Base-by-base conservation (phyloP, 2,797 vertebrate genomes). In the Acipenser oxyrinchus region DNA sequence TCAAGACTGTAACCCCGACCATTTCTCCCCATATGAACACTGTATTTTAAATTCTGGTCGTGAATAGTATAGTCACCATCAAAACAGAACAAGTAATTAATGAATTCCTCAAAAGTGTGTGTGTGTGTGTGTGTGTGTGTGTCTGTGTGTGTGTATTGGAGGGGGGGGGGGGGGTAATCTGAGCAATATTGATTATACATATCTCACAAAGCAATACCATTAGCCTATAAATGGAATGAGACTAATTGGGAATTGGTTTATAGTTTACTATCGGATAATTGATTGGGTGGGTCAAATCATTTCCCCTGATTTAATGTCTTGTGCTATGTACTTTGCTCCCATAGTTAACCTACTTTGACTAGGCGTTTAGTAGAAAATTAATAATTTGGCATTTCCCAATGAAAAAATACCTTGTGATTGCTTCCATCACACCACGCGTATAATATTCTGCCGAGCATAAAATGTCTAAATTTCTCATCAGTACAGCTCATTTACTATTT, bases 231-330 rank as follows among this genome's bases (percentile, higher is more conserved):
- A 84, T 66, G 68, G 75, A 81, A 78, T 76, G 79, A 76, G 69
- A 71, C 75, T 75, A 80, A 83, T 84, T 83, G 77, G 85, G 83
- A 83, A 83, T 76, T 78, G 72, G 76, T 84, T 82, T 79, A 78
- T 76, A 86, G 74, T 79, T 81, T 86, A 85, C 78, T 73, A 74
- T 78, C 74, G 76, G 66, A 74, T 82, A 76, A 84, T 86, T 86
- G 79, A 85, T 81, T 78, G 72, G 77, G 69, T 10, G 75, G 76
- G 73, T 73, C 75, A 73, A 78, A 79, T 82, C 76, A 86, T 87
- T 75, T 79, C 82, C 83, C 81, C 71, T 71, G 75, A 69, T 76
- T 72, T 76, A 79, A 77, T 78, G 52, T 23, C 15, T 10, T 55
- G 37, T 66, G 50, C 11, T 58, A 49, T 60, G 59, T 59, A 48